Conservation (phyloP, 2,888 invertebrate genomes). For the Cheilosia variabilis region DNA sequence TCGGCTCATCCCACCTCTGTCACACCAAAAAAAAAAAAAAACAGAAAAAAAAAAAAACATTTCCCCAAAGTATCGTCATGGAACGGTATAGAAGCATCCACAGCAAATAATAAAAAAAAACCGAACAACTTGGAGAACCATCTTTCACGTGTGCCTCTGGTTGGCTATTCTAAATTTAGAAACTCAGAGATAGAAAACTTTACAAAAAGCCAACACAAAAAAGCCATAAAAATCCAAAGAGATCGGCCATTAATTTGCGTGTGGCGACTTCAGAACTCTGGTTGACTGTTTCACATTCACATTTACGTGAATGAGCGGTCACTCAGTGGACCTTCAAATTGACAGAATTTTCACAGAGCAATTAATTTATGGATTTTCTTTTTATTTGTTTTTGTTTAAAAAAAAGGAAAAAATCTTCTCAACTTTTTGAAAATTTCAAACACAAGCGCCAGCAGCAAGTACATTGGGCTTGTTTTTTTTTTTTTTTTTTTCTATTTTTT, state of each 20-base stretch:
- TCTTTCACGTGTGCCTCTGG: conserved; percentile 68
- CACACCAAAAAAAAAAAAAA: conserved; percentile 1
- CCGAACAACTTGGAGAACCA: conserved; percentile 49
- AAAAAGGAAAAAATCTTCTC: not conserved
- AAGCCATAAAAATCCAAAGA: conserved; percentile 52
- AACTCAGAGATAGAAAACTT: conserved; percentile 50
- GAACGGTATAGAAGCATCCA: conserved; percentile 35
- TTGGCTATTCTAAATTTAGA: conserved; percentile 66
- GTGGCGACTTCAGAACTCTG: conserved; percentile 35
- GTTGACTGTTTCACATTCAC: conserved; percentile 44
- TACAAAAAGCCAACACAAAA: conserved; percentile 24
- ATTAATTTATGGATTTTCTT: conserved; percentile 49
- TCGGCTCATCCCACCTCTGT: conserved; percentile 60
- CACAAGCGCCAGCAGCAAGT: conserved; percentile 21
- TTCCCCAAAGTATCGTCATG: conserved; percentile 50
- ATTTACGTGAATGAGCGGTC: conserved; percentile 50
- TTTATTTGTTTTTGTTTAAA: conserved; percentile 5
- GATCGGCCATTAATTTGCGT: conserved; percentile 55
- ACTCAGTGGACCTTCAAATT: conserved; percentile 61
- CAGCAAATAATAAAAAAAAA: conserved; percentile 3
- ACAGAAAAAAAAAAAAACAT: conserved; percentile 15
- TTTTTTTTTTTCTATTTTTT: no score
- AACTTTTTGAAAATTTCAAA: conserved; percentile 14
- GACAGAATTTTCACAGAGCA: conserved; percentile 63
- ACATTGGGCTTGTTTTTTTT: conserved; percentile 4